phyloP scores from a whole-genome alignment of 2,888 invertebrate genomes.

The Hyalella azteca region DNA sequence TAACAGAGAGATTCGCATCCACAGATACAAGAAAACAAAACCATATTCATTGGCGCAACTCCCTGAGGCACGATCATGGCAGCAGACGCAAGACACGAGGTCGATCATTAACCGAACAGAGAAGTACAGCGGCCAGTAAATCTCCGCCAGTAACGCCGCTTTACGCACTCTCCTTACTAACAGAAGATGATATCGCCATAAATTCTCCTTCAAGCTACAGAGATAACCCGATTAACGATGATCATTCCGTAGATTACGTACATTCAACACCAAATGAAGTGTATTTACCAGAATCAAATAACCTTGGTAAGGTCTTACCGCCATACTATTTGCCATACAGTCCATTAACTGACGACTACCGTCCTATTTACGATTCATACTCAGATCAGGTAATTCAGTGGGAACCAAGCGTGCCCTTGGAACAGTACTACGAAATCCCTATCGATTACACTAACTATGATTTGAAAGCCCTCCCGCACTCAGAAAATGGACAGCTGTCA shows the following conservation, averaged over 20 bases:
- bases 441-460: background rate
- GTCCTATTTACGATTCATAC: background rate
- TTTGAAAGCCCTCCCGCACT: background rate
- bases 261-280: background rate
- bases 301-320: background rate
- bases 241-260: background rate
- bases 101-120: no score
- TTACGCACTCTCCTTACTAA: slow-evolving; percentile 5
- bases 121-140: no score
- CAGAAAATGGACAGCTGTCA: background rate
- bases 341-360: slow-evolving; percentile 1
- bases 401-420: background rate
- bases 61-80: no score
- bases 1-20: no score
- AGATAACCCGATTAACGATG: background rate
- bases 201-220: background rate
- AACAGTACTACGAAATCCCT: background rate
- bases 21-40: no score
- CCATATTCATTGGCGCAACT: no score
- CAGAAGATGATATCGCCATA: background rate
- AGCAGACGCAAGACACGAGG: no score
- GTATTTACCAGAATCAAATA: background rate
- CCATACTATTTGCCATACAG: slow-evolving; percentile 20
- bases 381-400: background rate
- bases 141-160: background rate